Base-by-base conservation (phyloP, 2,888 invertebrate genomes). In the Spodoptera picta region DNA sequence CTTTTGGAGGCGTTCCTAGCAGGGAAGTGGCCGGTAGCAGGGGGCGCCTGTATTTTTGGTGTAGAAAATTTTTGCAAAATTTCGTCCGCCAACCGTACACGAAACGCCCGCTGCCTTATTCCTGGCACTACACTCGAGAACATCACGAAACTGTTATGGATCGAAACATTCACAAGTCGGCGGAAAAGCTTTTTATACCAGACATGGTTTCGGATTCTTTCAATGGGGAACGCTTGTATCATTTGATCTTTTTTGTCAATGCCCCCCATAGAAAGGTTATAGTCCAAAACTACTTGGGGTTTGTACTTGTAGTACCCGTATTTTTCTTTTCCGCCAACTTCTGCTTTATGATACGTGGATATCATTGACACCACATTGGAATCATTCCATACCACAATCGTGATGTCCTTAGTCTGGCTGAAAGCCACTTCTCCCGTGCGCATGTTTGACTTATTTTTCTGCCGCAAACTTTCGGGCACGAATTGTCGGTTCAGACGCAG, bases 121-220 rank as follows among this genome's bases (percentile, higher is more conserved):
- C 0, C 36, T 24, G 46, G 3, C 19, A 19, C 19, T 19, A 19
- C 19, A 0, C 14, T 27, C 10, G 14, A 0, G 27, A 6, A 27
- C 19, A 57, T 43, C 9, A 56, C 42, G n/a, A 48, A 56, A 0
- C 47, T n/a, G 27, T 53, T 53, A 23, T 53, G 53, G 53, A 53
- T 27, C 19, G 45, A 54, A 7, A 45, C 54, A 14, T 54, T 54
- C 2, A 54, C 9, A 54, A 54, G 54, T 11, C 44, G 44, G 1
- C 31, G 27, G 53, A 54, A 54, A 44, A 45, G 14, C 4, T 54
- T 45, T 4, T 54, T 54, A 14, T 54, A 54, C 53, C 53, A 54
- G 4, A 14, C 4, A 3, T 7, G 2, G 12, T 45, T 45, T n/a
- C 53, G 27, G 1, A 45, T 4, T 11, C 53, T 27, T 27, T 54